Percentiles rank a stretch among this genome's conserved stretches.
Conservation (phyloP, 1,140 invertebrate genomes). For the Megalopta genalis region DNA sequence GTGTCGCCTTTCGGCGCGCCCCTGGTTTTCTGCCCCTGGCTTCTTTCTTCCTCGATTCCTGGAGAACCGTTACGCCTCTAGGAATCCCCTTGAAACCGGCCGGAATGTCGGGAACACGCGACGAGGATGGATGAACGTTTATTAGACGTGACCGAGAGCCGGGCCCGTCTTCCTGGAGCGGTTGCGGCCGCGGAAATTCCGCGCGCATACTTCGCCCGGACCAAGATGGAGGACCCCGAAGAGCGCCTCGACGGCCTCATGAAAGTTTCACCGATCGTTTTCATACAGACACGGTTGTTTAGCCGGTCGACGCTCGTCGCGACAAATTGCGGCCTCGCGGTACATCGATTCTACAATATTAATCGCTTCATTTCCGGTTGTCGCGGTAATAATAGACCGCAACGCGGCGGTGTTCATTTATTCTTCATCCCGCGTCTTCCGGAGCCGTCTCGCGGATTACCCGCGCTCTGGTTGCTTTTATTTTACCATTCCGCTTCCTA, state of each 20-base stretch:
- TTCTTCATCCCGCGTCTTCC: not conserved
- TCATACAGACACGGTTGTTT: slow-evolving; percentile 31
- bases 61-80: slow-evolving; percentile 45
- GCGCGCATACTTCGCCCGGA: not conserved
- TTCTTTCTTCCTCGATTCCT: not conserved
- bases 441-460: not conserved
- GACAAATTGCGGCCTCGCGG: not conserved
- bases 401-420: not conserved
- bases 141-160: slow-evolving; percentile 51
- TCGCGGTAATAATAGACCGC: not conserved
- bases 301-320: not conserved
- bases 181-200: slow-evolving; percentile 13
- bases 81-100: slow-evolving; percentile 42
- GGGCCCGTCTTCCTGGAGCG: not conserved
- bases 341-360: slow-evolving; percentile 32
- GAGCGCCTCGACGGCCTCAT: not conserved
- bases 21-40: not conserved
- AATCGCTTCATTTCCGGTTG: slow-evolving; percentile 1
- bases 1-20: not conserved
- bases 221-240: not conserved
- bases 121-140: slow-evolving; percentile 49
- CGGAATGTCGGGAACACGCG: slow-evolving; percentile 44
- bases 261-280: slow-evolving; percentile 53
- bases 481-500: not conserved
- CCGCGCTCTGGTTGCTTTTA: not conserved